Percentiles rank a stretch among this genome's conserved stretches.
These are phyloP conservation scores for Pseudocheirus occidentalis DNA, from an alignment of 2,797 vertebrate genomes.

Conservation along the genomic window DNA sequence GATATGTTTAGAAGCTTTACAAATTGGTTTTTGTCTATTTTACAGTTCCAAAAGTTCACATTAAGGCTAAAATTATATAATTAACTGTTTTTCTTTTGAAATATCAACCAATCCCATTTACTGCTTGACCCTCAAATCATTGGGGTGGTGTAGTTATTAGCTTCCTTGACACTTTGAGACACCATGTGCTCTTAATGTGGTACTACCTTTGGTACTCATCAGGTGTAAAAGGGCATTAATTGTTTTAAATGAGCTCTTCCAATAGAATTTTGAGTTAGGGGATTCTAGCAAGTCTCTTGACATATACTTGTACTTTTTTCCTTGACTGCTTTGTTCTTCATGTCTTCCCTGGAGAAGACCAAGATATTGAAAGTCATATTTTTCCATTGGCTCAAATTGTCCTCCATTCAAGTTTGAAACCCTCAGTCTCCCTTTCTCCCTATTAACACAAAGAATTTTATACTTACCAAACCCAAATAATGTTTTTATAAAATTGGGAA, in stretches of 20 bases:
- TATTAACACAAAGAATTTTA: not conserved
- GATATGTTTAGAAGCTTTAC: not conserved
- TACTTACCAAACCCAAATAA: not conserved
- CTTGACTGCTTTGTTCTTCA: not conserved
- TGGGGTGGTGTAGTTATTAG: too few relatives aligned
- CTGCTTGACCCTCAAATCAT: too few relatives aligned
- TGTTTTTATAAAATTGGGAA: not conserved
- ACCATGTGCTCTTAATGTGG: too few relatives aligned
- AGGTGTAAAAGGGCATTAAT: not conserved
- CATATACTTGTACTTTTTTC: not conserved
- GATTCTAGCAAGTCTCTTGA: not conserved
- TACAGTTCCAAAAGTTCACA: not conserved
- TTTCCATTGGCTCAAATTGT: not conserved
- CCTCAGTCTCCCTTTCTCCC: not conserved
- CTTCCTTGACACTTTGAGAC: too few relatives aligned
- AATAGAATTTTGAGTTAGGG: not conserved
- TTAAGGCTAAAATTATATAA: not conserved
- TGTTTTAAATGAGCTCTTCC: not conserved
- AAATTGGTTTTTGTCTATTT: not conserved
- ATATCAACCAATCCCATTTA: too few relatives aligned
- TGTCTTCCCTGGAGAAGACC: not conserved
- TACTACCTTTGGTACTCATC: too few relatives aligned
- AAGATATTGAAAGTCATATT: not conserved
- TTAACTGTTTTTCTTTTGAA: not conserved
- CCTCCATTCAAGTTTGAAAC: not conserved